phyloP scores from a whole-genome alignment of 2,113 vertebrate species.

The Rutilus rutilus region DNA sequence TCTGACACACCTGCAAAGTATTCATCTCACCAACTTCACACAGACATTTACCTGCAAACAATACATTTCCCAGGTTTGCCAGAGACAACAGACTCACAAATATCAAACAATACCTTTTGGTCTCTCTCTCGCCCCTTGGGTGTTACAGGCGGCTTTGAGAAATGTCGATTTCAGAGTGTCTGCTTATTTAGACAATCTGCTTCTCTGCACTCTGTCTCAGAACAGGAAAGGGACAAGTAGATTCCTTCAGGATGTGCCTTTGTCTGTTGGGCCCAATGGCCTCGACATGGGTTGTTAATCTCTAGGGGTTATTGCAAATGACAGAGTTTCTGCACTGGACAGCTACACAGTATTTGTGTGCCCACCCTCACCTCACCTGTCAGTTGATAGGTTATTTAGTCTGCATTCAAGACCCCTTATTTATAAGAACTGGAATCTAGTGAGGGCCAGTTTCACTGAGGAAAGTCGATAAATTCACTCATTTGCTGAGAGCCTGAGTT shows the following conservation, averaged over 20 bases:
- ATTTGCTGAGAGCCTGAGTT: neutral
- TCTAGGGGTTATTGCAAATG: neutral
- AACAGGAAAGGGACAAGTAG: neutral
- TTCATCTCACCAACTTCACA: neutral
- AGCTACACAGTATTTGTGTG: neutral
- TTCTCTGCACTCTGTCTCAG: neutral
- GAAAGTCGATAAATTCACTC: neutral
- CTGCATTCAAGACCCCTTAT: neutral
- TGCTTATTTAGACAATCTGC: conserved; percentile 8
- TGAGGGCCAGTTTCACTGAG: neutral
- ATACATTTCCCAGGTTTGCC: neutral
- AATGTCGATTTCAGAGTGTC: neutral
- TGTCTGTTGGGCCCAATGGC: neutral
- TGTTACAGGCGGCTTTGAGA: neutral
- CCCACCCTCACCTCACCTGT: neutral
- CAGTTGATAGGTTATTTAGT: neutral
- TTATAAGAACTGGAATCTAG: neutral
- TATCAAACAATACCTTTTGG: neutral
- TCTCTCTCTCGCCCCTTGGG: neutral
- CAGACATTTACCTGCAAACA: neutral
- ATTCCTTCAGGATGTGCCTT: neutral
- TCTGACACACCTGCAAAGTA: neutral
- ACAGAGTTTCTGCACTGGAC: neutral
- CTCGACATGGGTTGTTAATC: neutral
- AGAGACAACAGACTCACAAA: neutral